phyloP scores from a whole-genome alignment of 1,140 invertebrate genomes.

The Listronotus bonariensis region DNA sequence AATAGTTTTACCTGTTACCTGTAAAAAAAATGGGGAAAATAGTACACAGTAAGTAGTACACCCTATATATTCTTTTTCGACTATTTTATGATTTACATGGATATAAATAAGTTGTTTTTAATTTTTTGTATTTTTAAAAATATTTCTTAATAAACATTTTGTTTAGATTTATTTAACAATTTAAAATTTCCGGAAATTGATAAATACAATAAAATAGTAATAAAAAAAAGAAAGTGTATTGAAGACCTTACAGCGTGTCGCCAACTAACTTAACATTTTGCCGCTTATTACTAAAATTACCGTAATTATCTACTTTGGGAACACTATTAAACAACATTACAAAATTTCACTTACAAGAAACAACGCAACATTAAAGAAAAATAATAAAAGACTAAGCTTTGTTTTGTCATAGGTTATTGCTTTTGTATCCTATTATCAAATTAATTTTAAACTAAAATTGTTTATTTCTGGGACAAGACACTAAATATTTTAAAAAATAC shows the following conservation, averaged over 20 bases:
- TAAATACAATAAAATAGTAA: conserved; percentile 6
- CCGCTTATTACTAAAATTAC: conserved; percentile 10
- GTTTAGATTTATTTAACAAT: neutral
- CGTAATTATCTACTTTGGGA: conserved; percentile 14
- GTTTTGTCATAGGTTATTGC: conserved; percentile 14
- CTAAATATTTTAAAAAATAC: no score
- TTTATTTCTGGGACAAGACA: no score
- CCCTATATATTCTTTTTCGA: no score
- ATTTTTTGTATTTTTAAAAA: no score
- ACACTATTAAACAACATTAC: conserved; percentile 4
- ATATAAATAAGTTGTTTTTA: no score
- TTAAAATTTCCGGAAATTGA: conserved; percentile 1
- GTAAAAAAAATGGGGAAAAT: no score
- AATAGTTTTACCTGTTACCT: no score
- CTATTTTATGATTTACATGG: no score
- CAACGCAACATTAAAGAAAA: conserved; percentile 6
- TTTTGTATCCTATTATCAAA: neutral
- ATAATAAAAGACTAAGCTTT: neutral
- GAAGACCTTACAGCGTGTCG: neutral
- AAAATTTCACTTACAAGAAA: conserved; percentile 13
- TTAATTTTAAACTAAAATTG: no score
- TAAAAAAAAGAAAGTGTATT: conserved; percentile 11
- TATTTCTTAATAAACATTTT: no score
- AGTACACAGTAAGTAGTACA: no score
- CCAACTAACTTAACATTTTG: conserved; percentile 7